Conservation (phyloP, 2,888 invertebrate species). For the Tachina fera region DNA sequence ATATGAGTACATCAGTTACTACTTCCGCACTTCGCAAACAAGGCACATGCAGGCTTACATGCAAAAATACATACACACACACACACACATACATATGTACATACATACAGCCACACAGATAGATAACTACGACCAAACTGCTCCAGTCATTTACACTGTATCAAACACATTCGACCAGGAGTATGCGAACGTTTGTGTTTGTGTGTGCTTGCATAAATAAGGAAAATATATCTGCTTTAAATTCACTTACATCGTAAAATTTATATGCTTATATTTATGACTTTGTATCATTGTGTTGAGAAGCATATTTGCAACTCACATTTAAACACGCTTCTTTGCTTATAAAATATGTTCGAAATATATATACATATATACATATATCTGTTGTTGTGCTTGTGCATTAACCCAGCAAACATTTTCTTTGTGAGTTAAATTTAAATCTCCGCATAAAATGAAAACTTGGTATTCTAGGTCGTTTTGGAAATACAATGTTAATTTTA, state of each 20-base stretch:
- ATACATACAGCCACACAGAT: neutral
- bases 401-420: neutral
- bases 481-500: no score
- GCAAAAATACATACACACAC: no score
- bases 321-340: slow-evolving; percentile 24
- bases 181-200: no score
- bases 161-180: neutral
- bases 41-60: neutral
- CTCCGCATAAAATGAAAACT: no score
- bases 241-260: slow-evolving; percentile 63
- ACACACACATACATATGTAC: slow-evolving; percentile 9
- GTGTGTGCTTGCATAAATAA: neutral
- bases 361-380: neutral
- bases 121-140: neutral
- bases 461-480: no score
- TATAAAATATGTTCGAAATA: slow-evolving; percentile 33
- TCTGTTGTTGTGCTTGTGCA: slow-evolving; percentile 35
- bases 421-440: neutral
- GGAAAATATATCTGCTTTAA: slow-evolving; percentile 43
- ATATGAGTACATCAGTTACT: slow-evolving; percentile 65
- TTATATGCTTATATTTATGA: slow-evolving; percentile 63
- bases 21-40: slow-evolving; percentile 61
- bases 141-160: slow-evolving; percentile 6
- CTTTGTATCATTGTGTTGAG: slow-evolving; percentile 53
- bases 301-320: slow-evolving; percentile 31